Evolutionary conservation across 1,140 invertebrate genomes (phyloP).

Genomic region (Nephila pilipes): DNA sequence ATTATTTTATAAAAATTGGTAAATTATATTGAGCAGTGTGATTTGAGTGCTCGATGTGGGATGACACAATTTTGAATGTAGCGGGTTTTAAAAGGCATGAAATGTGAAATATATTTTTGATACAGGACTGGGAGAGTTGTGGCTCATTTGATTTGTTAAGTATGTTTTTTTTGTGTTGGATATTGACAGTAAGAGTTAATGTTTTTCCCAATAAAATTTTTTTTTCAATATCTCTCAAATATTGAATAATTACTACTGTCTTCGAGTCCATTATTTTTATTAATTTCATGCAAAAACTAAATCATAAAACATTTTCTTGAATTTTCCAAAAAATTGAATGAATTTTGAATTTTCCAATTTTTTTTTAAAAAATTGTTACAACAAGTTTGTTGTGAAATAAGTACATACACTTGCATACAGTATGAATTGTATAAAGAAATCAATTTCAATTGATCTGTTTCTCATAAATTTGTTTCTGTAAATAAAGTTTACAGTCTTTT

Average conservation of each 20-base stretch:
- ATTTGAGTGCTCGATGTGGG: conserved; percentile 57
- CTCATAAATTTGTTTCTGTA: too few relatives aligned
- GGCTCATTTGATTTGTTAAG: conserved; percentile 59
- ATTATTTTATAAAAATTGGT: conserved; percentile 27
- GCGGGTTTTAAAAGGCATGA: conserved; percentile 54
- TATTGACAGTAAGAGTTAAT: conserved; percentile 51
- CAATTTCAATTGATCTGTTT: too few relatives aligned
- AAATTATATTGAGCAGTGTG: conserved; percentile 64
- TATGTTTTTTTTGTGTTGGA: conserved; percentile 41
- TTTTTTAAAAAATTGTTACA: too few relatives aligned
- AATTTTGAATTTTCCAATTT: neutral
- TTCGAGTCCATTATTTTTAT: neutral
- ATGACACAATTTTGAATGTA: conserved; percentile 53
- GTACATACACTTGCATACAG: too few relatives aligned
- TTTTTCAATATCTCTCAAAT: conserved; percentile 37
- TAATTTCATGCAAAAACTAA: neutral
- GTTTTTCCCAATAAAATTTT: conserved; percentile 65
- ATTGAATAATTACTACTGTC: neutral
- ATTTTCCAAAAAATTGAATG: neutral
- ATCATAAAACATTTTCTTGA: neutral
- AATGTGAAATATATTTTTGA: conserved; percentile 61
- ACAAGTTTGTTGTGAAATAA: too few relatives aligned
- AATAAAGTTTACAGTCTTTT: too few relatives aligned
- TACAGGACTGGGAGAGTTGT: conserved; percentile 59
- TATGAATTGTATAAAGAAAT: too few relatives aligned